phyloP scores from a whole-genome alignment of 2,113 vertebrate genomes.

The Limanda limanda region DNA sequence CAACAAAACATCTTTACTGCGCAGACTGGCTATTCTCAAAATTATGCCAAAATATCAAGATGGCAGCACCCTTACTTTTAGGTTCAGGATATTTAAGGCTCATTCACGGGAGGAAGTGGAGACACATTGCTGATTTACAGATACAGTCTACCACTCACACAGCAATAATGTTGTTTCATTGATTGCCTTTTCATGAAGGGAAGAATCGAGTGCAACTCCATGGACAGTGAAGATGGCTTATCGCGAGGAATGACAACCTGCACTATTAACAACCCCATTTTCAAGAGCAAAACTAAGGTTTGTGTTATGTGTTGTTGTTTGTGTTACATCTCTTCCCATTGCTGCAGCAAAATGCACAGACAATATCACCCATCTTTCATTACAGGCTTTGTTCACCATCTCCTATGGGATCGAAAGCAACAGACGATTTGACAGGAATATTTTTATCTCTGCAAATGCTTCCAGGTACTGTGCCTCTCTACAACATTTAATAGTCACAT shows the following conservation, averaged over 20 bases:
- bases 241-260: slow-evolving; percentile 71
- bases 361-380: neutral
- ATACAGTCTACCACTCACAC: too few species aligned
- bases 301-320: slow-evolving; percentile 67
- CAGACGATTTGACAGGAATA: slow-evolving; percentile 42
- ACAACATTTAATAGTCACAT: too few species aligned
- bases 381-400: slow-evolving; percentile 73
- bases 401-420: slow-evolving; percentile 74
- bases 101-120: too few species aligned
- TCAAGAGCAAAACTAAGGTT: slow-evolving; percentile 77
- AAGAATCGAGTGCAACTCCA: slow-evolving; percentile 73
- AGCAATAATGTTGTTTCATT: neutral
- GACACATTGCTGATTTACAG: too few species aligned
- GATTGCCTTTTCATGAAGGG: neutral
- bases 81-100: too few species aligned
- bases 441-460: slow-evolving; percentile 70
- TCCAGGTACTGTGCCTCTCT: slow-evolving; percentile 66
- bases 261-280: slow-evolving; percentile 83
- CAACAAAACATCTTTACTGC: too few species aligned
- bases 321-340: slow-evolving; percentile 5
- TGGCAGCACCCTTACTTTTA: too few species aligned
- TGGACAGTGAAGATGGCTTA: slow-evolving; percentile 54
- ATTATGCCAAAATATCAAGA: too few species aligned
- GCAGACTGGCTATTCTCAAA: too few species aligned
- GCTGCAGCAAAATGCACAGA: neutral